phyloP scores from a whole-genome alignment of 1,140 invertebrate genomes.

The Halictus rubicundus region DNA sequence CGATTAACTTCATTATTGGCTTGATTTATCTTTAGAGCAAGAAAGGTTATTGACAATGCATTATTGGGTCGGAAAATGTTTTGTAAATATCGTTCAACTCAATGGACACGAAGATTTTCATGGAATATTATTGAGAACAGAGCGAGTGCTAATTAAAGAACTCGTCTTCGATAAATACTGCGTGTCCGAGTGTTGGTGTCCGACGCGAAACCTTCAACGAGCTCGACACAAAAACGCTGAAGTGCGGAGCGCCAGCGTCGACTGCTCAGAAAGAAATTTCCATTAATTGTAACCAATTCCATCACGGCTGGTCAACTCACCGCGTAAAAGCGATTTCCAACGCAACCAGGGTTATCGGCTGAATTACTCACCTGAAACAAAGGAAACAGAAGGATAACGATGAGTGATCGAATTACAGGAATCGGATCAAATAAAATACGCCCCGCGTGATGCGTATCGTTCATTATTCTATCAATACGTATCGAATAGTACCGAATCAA shows the following conservation, averaged over 20 bases:
- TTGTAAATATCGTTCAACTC: not conserved
- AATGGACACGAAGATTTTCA: not conserved
- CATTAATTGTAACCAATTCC: conserved; percentile 69
- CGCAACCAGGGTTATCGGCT: conserved; percentile 43
- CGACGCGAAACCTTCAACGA: conserved; percentile 13
- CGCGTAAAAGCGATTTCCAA: conserved; percentile 63
- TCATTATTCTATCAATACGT: not conserved
- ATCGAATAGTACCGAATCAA: conserved; percentile 6
- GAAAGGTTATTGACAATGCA: not conserved
- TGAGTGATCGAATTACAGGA: conserved; percentile 34
- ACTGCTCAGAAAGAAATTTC: conserved; percentile 56
- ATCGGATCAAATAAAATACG: conserved; percentile 14
- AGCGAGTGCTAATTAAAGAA: conserved; percentile 20
- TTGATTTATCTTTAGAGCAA: too few species aligned
- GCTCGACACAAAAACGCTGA: not conserved
- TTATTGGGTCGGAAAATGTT: not conserved
- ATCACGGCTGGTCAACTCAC: conserved; percentile 65
- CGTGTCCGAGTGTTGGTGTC: not conserved
- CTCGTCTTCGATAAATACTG: conserved; percentile 7
- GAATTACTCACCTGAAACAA: conserved; percentile 70
- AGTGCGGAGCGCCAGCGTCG: too few species aligned
- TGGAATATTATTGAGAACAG: too few species aligned
- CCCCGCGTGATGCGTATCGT: not conserved
- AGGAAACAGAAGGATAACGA: conserved; percentile 48
- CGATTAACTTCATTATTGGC: too few species aligned